phyloP scores from a whole-genome alignment of 2,888 invertebrate species.

The Julus scanicus region DNA sequence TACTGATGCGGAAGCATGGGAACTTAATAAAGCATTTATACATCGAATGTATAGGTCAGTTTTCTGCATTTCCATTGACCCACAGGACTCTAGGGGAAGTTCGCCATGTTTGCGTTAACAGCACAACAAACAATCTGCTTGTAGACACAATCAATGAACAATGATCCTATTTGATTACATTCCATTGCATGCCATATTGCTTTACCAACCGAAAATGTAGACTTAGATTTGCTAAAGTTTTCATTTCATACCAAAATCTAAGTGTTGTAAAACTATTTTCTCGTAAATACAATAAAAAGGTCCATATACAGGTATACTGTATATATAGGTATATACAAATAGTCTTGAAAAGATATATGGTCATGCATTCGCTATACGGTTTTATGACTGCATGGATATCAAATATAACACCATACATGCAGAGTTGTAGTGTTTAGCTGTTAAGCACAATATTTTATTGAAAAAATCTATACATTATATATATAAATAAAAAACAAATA shows the following conservation, averaged over 20 bases:
- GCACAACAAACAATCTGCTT: conserved; percentile 9
- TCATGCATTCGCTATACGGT: background rate
- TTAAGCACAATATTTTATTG: too few relatives aligned
- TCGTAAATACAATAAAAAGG: too few relatives aligned
- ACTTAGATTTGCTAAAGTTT: background rate
- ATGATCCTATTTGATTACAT: conserved; percentile 6
- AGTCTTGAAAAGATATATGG: too few relatives aligned
- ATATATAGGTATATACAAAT: too few relatives aligned
- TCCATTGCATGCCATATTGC: conserved; percentile 21
- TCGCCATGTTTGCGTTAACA: background rate
- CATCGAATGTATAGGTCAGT: background rate
- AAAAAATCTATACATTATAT: too few relatives aligned
- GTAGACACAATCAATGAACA: conserved; percentile 28
- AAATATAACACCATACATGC: too few relatives aligned
- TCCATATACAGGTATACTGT: too few relatives aligned
- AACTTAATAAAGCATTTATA: conserved; percentile 1
- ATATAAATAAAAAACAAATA: background rate
- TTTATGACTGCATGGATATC: too few relatives aligned
- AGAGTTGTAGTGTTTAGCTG: too few relatives aligned
- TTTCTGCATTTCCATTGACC: conserved; percentile 4
- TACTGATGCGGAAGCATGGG: background rate
- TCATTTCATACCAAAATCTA: background rate
- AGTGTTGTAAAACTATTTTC: background rate
- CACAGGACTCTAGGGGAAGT: background rate
- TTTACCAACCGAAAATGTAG: conserved; percentile 17